phyloP scores from a whole-genome alignment of 1,140 invertebrate species.

The Melanaphis sacchari region DNA sequence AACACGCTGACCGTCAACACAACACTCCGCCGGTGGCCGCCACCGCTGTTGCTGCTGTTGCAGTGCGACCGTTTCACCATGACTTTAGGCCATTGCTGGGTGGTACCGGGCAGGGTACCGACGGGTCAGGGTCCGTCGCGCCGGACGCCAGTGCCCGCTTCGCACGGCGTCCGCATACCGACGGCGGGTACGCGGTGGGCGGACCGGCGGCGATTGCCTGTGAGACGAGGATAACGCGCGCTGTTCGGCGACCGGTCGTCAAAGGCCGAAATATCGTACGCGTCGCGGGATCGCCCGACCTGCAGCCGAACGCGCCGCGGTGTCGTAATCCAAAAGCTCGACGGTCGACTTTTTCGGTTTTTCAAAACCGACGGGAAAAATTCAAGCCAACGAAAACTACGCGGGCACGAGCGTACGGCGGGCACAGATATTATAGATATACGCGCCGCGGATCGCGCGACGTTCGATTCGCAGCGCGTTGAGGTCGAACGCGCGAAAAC shows the following conservation, averaged over 20 bases:
- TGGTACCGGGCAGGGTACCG: conserved; percentile 52
- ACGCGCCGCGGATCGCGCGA: not conserved
- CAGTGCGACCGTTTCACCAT: conserved; percentile 59
- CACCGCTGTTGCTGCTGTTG: not conserved
- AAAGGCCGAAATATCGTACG: not conserved
- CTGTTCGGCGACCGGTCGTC: too few species aligned
- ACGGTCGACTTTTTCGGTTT: not conserved
- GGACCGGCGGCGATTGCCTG: not conserved
- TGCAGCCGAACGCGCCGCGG: not conserved
- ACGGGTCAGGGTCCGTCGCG: conserved; percentile 35
- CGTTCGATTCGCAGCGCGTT: not conserved
- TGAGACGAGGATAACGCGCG: not conserved
- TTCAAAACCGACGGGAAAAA: not conserved
- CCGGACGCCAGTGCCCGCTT: conserved; percentile 53
- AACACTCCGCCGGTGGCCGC: conserved; percentile 5
- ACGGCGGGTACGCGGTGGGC: not conserved
- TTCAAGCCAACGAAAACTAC: not conserved
- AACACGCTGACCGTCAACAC: conserved; percentile 51
- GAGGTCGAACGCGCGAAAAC: not conserved
- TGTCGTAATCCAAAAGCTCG: not conserved
- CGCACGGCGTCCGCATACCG: conserved; percentile 34
- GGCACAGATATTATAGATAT: too few species aligned
- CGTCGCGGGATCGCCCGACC: not conserved
- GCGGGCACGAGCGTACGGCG: too few species aligned
- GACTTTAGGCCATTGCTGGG: conserved; percentile 59